These are phyloP conservation scores for Meganola albula DNA, from an alignment of 2,888 invertebrate species.

Conservation along the genomic window DNA sequence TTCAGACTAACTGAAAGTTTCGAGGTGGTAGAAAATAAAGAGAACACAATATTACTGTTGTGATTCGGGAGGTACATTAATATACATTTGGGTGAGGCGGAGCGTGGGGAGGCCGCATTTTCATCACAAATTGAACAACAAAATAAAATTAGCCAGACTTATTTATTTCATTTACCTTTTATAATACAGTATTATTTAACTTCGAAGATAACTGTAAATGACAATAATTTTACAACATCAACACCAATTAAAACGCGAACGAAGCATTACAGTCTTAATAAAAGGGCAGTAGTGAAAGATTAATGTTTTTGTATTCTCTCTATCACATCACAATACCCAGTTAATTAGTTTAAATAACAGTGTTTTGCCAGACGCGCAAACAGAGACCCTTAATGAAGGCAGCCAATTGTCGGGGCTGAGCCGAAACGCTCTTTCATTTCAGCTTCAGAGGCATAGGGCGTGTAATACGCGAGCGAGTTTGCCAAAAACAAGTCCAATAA, in stretches of 20 bases:
- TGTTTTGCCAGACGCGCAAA: conserved; percentile 72
- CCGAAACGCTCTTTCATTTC: conserved; percentile 66
- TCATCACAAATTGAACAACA: conserved; percentile 60
- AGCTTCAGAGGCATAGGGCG: conserved; percentile 55
- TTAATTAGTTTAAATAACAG: conserved; percentile 73
- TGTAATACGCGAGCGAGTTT: conserved; percentile 59
- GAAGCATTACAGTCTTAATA: conserved; percentile 31
- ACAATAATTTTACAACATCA: conserved; percentile 22
- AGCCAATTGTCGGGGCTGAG: conserved; percentile 60
- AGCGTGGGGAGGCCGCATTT: conserved; percentile 43
- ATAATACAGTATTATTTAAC: conserved; percentile 27
- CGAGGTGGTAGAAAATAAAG: conserved; percentile 59
- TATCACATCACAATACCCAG: conserved; percentile 62
- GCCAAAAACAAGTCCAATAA: conserved; percentile 75
- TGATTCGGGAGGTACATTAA: conserved; percentile 65
- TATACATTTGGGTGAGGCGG: conserved; percentile 58
- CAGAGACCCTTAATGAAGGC: conserved; percentile 71
- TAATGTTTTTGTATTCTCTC: conserved; percentile 57
- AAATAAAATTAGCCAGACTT: conserved; percentile 55
- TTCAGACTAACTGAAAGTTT: conserved; percentile 66
- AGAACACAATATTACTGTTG: conserved; percentile 67
- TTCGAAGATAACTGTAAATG: conserved; percentile 12
- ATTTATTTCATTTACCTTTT: conserved; percentile 29
- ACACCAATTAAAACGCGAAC: conserved; percentile 33
- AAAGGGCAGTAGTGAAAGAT: conserved; percentile 38